Evolutionary conservation across 2,797 vertebrate species (phyloP).

Genomic region (Gymnoscopelus braueri): DNA sequence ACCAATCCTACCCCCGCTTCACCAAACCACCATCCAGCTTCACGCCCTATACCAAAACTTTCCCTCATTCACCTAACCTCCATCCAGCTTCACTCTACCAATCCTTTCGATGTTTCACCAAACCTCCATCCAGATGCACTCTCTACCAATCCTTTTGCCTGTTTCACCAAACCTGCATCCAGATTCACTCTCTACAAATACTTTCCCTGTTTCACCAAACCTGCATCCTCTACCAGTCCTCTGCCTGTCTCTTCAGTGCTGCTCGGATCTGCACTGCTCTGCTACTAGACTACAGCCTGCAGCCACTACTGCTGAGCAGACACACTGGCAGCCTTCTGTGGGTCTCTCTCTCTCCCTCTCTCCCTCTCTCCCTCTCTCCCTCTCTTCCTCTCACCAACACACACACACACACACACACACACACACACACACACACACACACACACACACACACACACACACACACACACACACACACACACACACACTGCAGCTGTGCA

Average conservation of each 20-base stretch:
- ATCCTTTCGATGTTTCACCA: conserved; percentile 3
- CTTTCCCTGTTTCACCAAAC: no score
- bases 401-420: conserved; percentile 6
- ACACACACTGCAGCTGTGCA: conserved; percentile 92
- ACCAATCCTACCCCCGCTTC: no score
- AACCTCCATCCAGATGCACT: conserved; percentile 28
- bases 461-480: conserved; percentile 72
- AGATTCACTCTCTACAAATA: no score
- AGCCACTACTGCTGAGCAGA: conserved; percentile 80
- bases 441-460: conserved; percentile 4
- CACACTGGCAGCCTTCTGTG: conserved; percentile 90
- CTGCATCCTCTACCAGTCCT: no score
- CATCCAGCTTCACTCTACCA: no score
- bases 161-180: no score
- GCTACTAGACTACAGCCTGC: conserved; percentile 50
- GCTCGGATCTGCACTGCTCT: conserved; percentile 23
- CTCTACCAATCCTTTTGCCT: neutral
- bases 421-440: conserved; percentile 19
- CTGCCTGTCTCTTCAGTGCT: conserved; percentile 33
- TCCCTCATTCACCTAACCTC: no score
- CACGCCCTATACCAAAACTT: conserved; percentile 19
- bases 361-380: conserved; percentile 70
- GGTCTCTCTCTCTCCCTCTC: conserved; percentile 72
- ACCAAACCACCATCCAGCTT: no score
- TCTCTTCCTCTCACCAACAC: conserved; percentile 8